Percentiles rank a stretch among this genome's conserved stretches.
Conservation (phyloP, 2,113 vertebrate species). For the Piprites chloris region DNA sequence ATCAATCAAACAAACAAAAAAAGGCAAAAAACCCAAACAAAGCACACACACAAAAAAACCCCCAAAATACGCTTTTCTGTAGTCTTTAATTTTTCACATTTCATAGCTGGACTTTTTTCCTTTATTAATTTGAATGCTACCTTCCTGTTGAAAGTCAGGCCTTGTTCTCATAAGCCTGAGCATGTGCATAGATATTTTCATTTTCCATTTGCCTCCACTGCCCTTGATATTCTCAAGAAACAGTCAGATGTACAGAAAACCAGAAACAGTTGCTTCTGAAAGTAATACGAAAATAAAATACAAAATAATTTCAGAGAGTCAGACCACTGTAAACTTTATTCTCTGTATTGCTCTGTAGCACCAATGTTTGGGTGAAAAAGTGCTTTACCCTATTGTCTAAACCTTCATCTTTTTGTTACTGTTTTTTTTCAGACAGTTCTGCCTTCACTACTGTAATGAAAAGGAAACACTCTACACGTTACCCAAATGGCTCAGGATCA, state of each 20-base stretch:
- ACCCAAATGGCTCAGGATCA: neutral
- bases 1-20: too few species aligned
- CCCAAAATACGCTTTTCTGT: neutral
- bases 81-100: neutral
- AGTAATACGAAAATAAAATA: neutral
- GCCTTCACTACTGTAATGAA: neutral
- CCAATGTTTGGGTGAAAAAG: neutral
- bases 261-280: neutral
- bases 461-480: neutral
- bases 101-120: neutral
- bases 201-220: neutral
- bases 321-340: accelerated
- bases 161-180: too few species aligned
- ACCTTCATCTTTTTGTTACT: neutral
- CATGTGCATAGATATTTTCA: too few species aligned
- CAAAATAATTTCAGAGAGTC: accelerated
- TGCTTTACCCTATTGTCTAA: neutral
- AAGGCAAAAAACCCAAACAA: too few species aligned
- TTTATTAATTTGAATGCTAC: neutral
- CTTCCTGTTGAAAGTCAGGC: neutral
- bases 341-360: neutral
- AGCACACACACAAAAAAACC: too few species aligned
- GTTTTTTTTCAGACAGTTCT: neutral
- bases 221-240: neutral
- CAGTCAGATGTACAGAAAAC: neutral